Evolutionary conservation across 2,888 invertebrate genomes (phyloP), one percentile per base, ranked within the genome.

Genomic region (Taphrorychus bicolor): DNA sequence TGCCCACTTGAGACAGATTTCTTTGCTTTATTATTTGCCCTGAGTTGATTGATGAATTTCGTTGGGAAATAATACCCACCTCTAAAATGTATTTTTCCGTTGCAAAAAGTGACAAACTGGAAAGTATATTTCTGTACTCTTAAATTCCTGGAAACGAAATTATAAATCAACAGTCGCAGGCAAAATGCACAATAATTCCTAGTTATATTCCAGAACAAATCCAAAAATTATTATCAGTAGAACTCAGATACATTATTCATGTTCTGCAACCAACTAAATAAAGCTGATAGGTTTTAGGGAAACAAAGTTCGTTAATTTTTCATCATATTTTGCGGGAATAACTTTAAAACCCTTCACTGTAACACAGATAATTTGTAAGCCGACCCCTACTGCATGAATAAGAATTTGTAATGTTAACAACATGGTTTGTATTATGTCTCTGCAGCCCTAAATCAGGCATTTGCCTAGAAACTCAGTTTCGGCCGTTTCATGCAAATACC

Each of bases 401-500:
- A 3, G 32, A 32, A 32, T 32, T 32, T 32, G 11, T 32, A 32
- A 32, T 32, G 32, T 32, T 32, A 9, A 11, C 32, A 2, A 32
- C n/a, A n/a, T n/a, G n/a, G n/a, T n/a, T n/a, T n/a, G n/a, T n/a
- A n/a, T n/a, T n/a, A n/a, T n/a, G 32, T 32, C 32, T 32, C 32
- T 32, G 11, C 7, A 32, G 32, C 32, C 32, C 32, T 32, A 32
- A 45, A 45, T n/a, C n/a, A 45, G 18, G 21, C 51, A 18, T 51
- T 19, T 51, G 18, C 51, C 19, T 51, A 1, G 9, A 53, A 53
- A 23, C 53, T 51, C 19, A 40, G n/a, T 18, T 59, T 24, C 32
- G 59, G 49, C 16, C 59, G 21, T 49, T 59, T 59, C 51, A 59
- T 59, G 59, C 18, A 59, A 59, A 59, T 59, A 48, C 14, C 57